Evolutionary conservation across 1,140 invertebrate genomes (phyloP), one percentile per base, ranked within the genome.

Genomic region (Lasioglossum baleicum): DNA sequence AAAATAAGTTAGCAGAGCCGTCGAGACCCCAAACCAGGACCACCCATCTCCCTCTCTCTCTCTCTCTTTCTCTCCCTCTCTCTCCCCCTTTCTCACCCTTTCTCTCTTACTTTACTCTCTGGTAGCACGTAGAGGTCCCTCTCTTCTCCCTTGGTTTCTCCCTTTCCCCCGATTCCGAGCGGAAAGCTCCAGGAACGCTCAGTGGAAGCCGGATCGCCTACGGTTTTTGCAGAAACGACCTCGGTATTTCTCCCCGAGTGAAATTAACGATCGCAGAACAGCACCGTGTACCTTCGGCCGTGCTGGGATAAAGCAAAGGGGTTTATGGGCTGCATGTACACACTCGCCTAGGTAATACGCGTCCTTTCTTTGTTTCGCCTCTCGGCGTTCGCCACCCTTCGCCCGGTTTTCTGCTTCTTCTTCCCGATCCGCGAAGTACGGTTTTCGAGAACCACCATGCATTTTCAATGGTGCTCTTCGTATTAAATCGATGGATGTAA

Each of bases 241-340:
- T 83, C 88, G 87, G 86, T 88, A 89, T 89, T 89, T 89, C 88
- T 89, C 84, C 74, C 75, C 83, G 82, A 88, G 84, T 85, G 84
- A 89, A 89, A 89, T 88, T 89, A 89, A 89, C 88, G 88, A 88
- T 89, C 87, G 82, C 79, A 44, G 88, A 85, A 87, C 76, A 84
- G 75, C 80, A 69, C 61, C 66, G 87, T 81, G 82, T 84, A 89
- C 88, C 87, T 88, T 88, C 80, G 75, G 75, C 71, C 69, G 66
- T 53, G 67, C 63, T 67, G 64, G 87, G 84, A 89, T 89, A 89
- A 89, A 89, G 81, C 82, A 86, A 71, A 83, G 51, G 74, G 83
- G 84, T 89, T 89, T 89, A 89, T 83, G 87, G 81, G 53, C 75
- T 76, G 84, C 80, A 83, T 82, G 84, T 81, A 83, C 87, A 85